phyloP scores from a whole-genome alignment of 2,888 invertebrate genomes.

The Leptopterna dolabrata region DNA sequence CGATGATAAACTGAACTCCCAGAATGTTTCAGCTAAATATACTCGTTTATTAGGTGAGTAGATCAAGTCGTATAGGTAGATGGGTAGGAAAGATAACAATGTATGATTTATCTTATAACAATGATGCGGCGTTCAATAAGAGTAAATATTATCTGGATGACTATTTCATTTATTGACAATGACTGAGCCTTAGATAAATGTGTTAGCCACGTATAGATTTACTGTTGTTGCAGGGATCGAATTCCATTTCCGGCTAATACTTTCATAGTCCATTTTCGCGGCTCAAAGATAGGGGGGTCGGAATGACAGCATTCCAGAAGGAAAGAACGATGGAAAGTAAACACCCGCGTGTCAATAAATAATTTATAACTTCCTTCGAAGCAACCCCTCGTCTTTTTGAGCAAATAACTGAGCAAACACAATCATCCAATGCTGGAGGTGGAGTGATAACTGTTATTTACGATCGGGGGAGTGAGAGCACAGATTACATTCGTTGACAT shows the following conservation, averaged over 20 bases:
- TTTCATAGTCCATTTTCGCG: background rate
- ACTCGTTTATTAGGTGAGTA: too few relatives aligned
- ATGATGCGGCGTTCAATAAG: too few relatives aligned
- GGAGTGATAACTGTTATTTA: background rate
- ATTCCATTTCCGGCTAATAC: background rate
- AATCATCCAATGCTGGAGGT: background rate
- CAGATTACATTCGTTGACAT: slow-evolving; percentile 10
- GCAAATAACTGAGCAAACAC: background rate
- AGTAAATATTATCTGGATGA: too few relatives aligned
- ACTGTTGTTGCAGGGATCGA: too few relatives aligned
- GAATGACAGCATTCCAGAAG: background rate
- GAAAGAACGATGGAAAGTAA: background rate
- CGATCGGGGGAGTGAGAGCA: background rate
- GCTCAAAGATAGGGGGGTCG: background rate
- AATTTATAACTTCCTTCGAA: slow-evolving; percentile 3
- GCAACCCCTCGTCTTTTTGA: background rate
- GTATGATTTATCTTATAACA: too few relatives aligned
- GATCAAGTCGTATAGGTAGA: too few relatives aligned
- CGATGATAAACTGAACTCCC: too few relatives aligned
- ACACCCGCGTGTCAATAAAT: background rate
- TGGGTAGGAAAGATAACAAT: too few relatives aligned
- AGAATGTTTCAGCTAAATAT: too few relatives aligned
- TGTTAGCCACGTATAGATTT: too few relatives aligned
- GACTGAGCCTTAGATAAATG: too few relatives aligned
- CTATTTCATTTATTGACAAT: too few relatives aligned